phyloP scores from a whole-genome alignment of 1,140 invertebrate genomes.

The Gerris buenoi region DNA sequence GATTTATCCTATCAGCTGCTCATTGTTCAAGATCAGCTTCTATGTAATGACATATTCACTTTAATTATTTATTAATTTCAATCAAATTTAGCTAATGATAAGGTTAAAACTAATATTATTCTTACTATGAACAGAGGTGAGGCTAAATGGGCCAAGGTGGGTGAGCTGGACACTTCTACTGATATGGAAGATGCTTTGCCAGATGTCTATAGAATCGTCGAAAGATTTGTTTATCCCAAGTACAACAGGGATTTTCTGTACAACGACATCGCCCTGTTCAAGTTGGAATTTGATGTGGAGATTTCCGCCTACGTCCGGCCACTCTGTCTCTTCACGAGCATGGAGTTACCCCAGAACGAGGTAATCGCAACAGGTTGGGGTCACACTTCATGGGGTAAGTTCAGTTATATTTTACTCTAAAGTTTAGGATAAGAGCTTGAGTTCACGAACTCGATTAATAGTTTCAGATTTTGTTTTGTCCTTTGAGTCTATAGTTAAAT shows the following conservation, averaged over 20 bases:
- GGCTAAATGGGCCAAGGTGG: background rate
- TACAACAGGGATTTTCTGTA: conserved; percentile 32
- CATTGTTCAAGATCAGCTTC: too few relatives aligned
- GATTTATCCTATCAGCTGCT: too few relatives aligned
- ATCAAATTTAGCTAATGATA: too few relatives aligned
- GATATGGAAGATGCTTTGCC: background rate
- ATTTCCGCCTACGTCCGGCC: conserved; percentile 35
- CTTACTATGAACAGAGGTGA: background rate
- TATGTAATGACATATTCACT: too few relatives aligned
- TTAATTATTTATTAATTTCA: too few relatives aligned
- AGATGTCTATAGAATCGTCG: background rate
- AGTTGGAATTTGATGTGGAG: conserved; percentile 31
- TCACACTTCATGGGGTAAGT: too few relatives aligned
- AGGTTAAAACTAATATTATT: too few relatives aligned
- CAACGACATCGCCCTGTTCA: conserved; percentile 44
- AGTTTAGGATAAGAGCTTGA: too few relatives aligned
- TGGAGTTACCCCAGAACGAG: background rate
- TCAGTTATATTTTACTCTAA: too few relatives aligned
- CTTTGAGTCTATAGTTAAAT: too few relatives aligned
- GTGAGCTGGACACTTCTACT: background rate
- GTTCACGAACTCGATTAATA: too few relatives aligned
- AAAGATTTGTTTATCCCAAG: conserved; percentile 31
- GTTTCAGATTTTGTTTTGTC: too few relatives aligned
- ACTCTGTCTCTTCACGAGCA: conserved; percentile 38
- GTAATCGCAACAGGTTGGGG: conserved; percentile 26